These are phyloP conservation scores for Mus minutoides DNA, from an alignment of 2,797 vertebrate genomes.

Conservation along the genomic window DNA sequence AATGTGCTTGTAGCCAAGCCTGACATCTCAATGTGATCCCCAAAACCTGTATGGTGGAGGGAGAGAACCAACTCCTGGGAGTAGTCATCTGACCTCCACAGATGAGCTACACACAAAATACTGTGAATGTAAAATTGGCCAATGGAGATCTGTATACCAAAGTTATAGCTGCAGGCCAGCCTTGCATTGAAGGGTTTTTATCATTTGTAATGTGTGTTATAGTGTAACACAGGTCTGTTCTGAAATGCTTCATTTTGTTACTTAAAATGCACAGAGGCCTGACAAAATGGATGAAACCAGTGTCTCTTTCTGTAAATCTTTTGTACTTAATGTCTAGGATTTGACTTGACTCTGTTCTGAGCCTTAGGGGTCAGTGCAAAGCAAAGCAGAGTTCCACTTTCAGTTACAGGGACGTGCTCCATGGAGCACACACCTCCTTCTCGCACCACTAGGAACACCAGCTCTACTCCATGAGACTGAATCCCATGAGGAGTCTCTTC, in stretches of 20 bases:
- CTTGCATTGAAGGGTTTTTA: not conserved
- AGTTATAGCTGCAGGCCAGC: not conserved
- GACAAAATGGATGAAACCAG: not conserved
- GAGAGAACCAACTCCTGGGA: not conserved
- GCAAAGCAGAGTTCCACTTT: not conserved
- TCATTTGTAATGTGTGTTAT: not conserved
- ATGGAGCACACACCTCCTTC: not conserved
- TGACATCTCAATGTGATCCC: not conserved
- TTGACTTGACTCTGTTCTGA: slow-evolving; percentile 12
- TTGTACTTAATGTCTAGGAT: not conserved
- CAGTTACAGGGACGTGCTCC: not conserved
- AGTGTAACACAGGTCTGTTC: not conserved
- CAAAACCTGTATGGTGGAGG: too few relatives aligned
- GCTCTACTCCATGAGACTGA: not conserved
- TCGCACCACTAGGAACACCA: not conserved
- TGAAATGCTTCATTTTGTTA: not conserved
- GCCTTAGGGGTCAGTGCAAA: not conserved
- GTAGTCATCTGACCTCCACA: not conserved
- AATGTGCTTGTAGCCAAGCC: too few relatives aligned
- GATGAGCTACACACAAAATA: not conserved
- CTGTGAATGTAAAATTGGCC: not conserved
- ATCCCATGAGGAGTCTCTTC: not conserved
- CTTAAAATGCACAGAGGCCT: slow-evolving; percentile 11
- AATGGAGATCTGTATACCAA: not conserved
- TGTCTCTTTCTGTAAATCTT: not conserved